Evolutionary conservation across 2,888 invertebrate species (phyloP).

Genomic region (Nemotelus pantherinus): DNA sequence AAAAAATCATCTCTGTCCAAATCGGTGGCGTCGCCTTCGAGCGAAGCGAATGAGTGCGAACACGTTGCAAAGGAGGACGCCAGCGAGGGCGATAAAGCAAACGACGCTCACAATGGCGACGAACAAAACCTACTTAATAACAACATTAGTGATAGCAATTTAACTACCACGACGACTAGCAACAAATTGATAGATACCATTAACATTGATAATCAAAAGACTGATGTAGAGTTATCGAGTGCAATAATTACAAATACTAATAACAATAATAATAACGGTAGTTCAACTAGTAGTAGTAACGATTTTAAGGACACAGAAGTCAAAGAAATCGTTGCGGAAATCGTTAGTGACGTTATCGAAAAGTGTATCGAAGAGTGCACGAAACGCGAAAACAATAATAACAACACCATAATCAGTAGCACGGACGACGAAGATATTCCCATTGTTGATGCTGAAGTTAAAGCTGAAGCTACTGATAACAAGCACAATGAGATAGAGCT

Average conservation of each 20-base stretch:
- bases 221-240: constrained; percentile 59
- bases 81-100: constrained; percentile 4
- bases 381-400: constrained; percentile 45
- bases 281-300: constrained; percentile 47
- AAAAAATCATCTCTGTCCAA: constrained; percentile 56
- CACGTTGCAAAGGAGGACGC: constrained; percentile 38
- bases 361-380: constrained; percentile 53
- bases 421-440: neutral
- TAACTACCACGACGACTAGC: constrained; percentile 48
- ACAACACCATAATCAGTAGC: constrained; percentile 50
- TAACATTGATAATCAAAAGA: constrained; percentile 63
- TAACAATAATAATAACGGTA: constrained; percentile 52
- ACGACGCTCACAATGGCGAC: constrained; percentile 16
- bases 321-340: constrained; percentile 57
- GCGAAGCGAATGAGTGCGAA: neutral
- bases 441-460: neutral
- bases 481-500: constrained; percentile 50
- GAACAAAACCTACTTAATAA: constrained; percentile 46
- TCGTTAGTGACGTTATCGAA: constrained; percentile 62
- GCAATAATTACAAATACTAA: constrained; percentile 57
- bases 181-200: constrained; percentile 53
- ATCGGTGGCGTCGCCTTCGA: constrained; percentile 21
- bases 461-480: neutral
- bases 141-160: constrained; percentile 53
- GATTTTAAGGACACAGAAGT: constrained; percentile 49